These are phyloP conservation scores for Campoletis raptor DNA, from an alignment of 2,888 invertebrate species.

Conservation along the genomic window DNA sequence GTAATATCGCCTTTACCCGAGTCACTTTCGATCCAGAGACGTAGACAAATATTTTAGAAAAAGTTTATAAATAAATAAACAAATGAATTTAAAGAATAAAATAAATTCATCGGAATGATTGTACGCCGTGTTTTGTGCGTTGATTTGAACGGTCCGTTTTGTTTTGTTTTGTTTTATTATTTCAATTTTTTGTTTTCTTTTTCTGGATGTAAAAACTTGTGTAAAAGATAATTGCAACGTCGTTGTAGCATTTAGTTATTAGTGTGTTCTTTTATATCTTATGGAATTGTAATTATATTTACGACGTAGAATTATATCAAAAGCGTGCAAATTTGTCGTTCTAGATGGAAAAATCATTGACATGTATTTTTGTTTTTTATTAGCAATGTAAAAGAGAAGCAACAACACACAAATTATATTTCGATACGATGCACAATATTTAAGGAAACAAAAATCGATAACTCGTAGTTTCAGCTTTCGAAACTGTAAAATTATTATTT, in stretches of 20 bases:
- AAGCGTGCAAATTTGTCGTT: conserved; percentile 16
- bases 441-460: neutral
- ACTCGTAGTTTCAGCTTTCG: neutral
- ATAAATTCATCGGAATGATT: conserved; percentile 55
- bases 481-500: neutral
- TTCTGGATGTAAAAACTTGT: conserved; percentile 57
- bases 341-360: conserved; percentile 22
- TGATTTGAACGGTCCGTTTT: conserved; percentile 45
- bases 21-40: conserved; percentile 15
- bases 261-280: conserved; percentile 77
- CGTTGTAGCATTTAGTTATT: conserved; percentile 77
- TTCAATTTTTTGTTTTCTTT: conserved; percentile 20
- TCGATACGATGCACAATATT: conserved; percentile 24
- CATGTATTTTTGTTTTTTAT: conserved; percentile 15
- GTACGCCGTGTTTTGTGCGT: conserved; percentile 53
- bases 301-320: conserved; percentile 33
- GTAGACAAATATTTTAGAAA: conserved; percentile 28
- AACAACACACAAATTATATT: conserved; percentile 21
- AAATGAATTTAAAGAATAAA: neutral
- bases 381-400: conserved; percentile 17
- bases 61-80: neutral
- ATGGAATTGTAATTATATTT: conserved; percentile 45
- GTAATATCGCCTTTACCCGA: conserved; percentile 44
- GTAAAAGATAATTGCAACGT: conserved; percentile 69
- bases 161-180: conserved; percentile 41